These are phyloP conservation scores for Leucosticte australis DNA, from an alignment of 2,113 vertebrate genomes.

Conservation along the genomic window DNA sequence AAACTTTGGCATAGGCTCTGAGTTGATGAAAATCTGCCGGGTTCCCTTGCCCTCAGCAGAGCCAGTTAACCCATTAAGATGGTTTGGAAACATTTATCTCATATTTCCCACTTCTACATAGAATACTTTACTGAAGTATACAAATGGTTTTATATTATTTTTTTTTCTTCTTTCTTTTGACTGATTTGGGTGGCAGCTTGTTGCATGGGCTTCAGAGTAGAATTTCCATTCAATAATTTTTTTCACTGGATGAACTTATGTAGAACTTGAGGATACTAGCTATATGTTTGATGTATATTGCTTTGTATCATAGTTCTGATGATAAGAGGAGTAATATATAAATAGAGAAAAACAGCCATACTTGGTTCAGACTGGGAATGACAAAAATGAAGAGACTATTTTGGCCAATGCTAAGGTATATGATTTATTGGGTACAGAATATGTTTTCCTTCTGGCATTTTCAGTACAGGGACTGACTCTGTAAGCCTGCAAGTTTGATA, in stretches of 20 bases:
- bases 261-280: background rate
- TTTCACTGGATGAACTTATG: background rate
- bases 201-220: background rate
- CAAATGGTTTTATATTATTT: background rate
- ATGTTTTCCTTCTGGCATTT: constrained; percentile 53
- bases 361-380: background rate
- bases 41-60: background rate
- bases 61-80: background rate
- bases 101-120: background rate
- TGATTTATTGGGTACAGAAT: constrained; percentile 41
- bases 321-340: background rate
- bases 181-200: background rate
- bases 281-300: background rate
- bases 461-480: constrained; percentile 31
- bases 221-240: background rate
- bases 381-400: background rate
- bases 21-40: constrained; percentile 13
- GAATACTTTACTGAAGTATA: background rate
- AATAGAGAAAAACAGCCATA: background rate
- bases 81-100: background rate
- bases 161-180: background rate
- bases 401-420: background rate
- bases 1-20: background rate
- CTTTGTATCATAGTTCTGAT: background rate
- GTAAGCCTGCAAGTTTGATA: constrained; percentile 47